Percentiles rank a stretch among this genome's conserved stretches.
Evolutionary conservation across 2,888 invertebrate species (phyloP).

Genomic region (Alitta virens): DNA sequence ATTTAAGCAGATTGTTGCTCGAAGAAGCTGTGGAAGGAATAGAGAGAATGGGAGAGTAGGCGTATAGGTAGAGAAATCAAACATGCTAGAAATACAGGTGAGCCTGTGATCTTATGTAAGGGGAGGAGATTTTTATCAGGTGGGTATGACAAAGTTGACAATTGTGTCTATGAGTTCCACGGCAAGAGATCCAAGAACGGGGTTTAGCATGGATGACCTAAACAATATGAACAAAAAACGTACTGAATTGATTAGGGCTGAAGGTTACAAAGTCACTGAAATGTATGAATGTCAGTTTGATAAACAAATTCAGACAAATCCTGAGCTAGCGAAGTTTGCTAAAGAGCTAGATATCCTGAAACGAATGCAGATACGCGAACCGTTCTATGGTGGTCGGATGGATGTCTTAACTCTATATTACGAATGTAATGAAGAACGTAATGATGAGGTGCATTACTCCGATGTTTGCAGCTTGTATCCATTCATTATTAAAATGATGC

Average conservation of each 20-base stretch:
- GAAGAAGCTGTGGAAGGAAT: no score
- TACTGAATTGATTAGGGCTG: background rate
- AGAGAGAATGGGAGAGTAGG: background rate
- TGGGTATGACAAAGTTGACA: no score
- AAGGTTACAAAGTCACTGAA: background rate
- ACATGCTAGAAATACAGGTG: background rate
- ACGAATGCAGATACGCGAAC: background rate
- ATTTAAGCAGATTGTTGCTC: no score
- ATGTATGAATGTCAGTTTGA: constrained; percentile 8
- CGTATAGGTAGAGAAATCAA: background rate
- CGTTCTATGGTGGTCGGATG: no score
- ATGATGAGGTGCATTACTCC: constrained; percentile 32
- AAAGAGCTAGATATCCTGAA: background rate
- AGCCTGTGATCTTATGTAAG: background rate
- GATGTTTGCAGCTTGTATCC: constrained; percentile 39
- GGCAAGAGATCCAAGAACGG: background rate
- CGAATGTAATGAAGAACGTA: background rate
- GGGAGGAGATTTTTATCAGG: no score
- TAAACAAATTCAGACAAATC: background rate
- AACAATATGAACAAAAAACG: background rate
- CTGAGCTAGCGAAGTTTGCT: background rate
- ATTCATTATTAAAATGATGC: constrained; percentile 35
- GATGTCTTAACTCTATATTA: background rate
- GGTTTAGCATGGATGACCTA: background rate
- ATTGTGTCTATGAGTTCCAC: no score